A percentile compares a stretch with the other conserved stretches of the same genome.
Evolutionary conservation across 2,888 invertebrate genomes (phyloP).

Genomic region (Pherbina coryleti): DNA sequence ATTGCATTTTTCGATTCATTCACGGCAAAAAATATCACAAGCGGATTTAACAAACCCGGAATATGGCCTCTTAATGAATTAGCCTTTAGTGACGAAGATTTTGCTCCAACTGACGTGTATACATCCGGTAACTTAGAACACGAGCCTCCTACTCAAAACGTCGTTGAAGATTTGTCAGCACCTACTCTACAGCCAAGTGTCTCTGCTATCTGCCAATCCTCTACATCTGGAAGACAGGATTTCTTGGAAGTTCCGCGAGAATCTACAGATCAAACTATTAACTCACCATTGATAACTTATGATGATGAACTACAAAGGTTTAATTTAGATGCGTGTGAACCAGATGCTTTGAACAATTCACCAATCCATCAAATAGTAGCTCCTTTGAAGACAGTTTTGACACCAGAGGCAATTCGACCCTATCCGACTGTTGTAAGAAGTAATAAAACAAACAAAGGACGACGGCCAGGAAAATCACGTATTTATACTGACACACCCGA

Average conservation of each 20-base stretch:
- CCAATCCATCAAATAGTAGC: conserved; percentile 33
- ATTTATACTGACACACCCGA: conserved; percentile 2
- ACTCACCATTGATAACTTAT: conserved; percentile 10
- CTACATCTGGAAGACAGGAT: conserved; percentile 33
- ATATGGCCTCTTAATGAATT: conserved; percentile 6
- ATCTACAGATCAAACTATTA: conserved; percentile 35
- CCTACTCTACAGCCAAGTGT: conserved; percentile 28
- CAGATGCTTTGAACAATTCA: conserved; percentile 28
- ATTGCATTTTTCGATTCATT: too few relatives aligned
- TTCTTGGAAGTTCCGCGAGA: neutral
- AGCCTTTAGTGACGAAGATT: neutral
- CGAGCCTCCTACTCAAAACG: conserved; percentile 37
- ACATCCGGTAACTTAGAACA: conserved; percentile 30
- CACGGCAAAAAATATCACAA: too few relatives aligned
- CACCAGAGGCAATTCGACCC: too few relatives aligned
- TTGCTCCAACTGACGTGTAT: conserved; percentile 1
- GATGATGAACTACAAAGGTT: conserved; percentile 32
- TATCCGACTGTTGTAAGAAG: neutral
- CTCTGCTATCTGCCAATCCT: conserved; percentile 38
- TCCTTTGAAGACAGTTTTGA: too few relatives aligned
- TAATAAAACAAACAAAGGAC: conserved; percentile 11
- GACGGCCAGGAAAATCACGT: conserved; percentile 3
- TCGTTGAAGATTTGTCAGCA: conserved; percentile 38
- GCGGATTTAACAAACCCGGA: neutral
- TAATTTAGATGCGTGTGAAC: conserved; percentile 9